Conservation (phyloP, 2,113 vertebrate species). For the Lophotis ruficrista region DNA sequence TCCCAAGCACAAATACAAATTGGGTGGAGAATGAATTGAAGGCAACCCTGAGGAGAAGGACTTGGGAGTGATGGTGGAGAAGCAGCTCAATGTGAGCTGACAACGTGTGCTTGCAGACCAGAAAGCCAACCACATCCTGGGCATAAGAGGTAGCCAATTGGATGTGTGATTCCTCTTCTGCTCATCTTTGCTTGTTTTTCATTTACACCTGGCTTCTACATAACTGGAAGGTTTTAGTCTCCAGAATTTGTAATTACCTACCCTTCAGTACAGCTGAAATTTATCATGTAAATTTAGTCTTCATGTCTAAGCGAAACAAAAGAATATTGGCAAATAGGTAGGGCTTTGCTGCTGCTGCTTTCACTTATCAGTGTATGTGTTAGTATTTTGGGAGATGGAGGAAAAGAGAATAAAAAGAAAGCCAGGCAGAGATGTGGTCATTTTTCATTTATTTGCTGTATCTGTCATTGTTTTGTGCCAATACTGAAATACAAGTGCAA, state of each 20-base stretch:
- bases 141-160: too few species aligned
- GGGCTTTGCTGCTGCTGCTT: background rate
- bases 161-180: background rate
- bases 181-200: background rate
- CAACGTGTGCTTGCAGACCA: too few species aligned
- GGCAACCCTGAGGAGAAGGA: too few species aligned
- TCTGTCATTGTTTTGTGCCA: background rate
- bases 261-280: background rate
- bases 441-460: background rate
- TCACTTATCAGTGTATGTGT: background rate
- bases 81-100: too few species aligned
- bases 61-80: too few species aligned
- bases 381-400: background rate
- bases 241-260: background rate
- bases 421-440: background rate
- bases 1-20: too few species aligned
- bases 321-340: background rate
- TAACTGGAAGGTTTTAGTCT: background rate
- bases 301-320: background rate
- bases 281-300: background rate
- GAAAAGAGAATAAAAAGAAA: background rate
- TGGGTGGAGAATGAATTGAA: too few species aligned
- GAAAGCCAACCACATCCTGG: too few species aligned
- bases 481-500: conserved; percentile 3
- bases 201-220: background rate